Percentiles rank a stretch among this genome's conserved stretches.
Conservation (phyloP, 2,797 vertebrate species). For the Onychomys torridus region DNA sequence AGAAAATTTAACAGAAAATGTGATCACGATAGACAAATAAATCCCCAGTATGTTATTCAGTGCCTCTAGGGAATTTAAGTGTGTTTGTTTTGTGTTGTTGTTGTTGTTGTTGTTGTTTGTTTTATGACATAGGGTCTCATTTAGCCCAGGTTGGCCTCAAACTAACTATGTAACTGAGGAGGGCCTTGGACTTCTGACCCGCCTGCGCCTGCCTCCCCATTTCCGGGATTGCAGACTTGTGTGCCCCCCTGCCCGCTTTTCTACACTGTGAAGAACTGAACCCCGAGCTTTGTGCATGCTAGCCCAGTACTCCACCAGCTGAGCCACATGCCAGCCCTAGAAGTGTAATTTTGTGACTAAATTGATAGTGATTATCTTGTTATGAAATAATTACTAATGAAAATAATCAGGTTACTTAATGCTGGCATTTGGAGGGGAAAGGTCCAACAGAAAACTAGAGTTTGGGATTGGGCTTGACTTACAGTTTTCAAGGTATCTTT, state of each 20-base stretch:
- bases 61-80: slow-evolving; percentile 15
- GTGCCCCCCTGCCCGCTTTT: background rate
- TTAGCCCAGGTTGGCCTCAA: background rate
- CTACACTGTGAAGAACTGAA: background rate
- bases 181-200: background rate
- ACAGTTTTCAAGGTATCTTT: background rate
- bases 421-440: slow-evolving; percentile 39
- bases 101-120: too few relatives aligned
- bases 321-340: background rate
- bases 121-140: background rate
- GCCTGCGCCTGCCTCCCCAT: background rate
- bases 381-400: background rate
- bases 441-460: slow-evolving; percentile 15
- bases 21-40: background rate
- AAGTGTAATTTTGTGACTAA: background rate
- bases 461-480: slow-evolving; percentile 38
- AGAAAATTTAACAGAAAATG: slow-evolving; percentile 21
- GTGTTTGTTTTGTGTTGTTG: too few relatives aligned
- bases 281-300: background rate
- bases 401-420: slow-evolving; percentile 26
- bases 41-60: background rate
- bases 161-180: background rate
- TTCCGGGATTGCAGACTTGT: background rate
- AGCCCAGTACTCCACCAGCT: background rate
- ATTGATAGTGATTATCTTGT: background rate